Percentiles rank a stretch among this genome's conserved stretches.
These are phyloP conservation scores for Archips xylosteana DNA, from an alignment of 2,888 invertebrate genomes.

Conservation along the genomic window DNA sequence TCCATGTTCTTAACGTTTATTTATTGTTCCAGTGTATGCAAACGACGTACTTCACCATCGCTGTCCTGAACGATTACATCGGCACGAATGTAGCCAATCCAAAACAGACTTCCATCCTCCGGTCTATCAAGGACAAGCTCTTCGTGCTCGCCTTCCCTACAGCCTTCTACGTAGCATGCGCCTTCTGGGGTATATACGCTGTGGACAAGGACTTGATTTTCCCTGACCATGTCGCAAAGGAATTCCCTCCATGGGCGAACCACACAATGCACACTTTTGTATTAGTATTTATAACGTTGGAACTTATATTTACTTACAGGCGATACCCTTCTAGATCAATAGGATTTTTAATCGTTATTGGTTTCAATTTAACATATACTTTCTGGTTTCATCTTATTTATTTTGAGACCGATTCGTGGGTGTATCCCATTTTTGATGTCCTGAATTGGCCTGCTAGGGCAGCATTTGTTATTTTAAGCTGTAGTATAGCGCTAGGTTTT, in stretches of 20 bases:
- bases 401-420: constrained; percentile 30
- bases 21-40: constrained; percentile 30
- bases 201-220: constrained; percentile 35
- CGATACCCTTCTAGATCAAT: constrained; percentile 14
- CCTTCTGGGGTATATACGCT: constrained; percentile 41
- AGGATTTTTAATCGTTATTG: constrained; percentile 15
- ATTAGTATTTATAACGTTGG: constrained; percentile 19
- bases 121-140: constrained; percentile 28
- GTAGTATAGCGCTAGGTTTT: constrained; percentile 9
- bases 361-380: constrained; percentile 20
- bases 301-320: constrained; percentile 26
- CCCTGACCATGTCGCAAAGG: constrained; percentile 24
- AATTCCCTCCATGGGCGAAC: constrained; percentile 30
- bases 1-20: not conserved
- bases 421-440: constrained; percentile 32
- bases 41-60: constrained; percentile 30
- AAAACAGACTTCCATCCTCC: constrained; percentile 18
- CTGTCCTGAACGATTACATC: constrained; percentile 33
- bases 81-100: constrained; percentile 27
- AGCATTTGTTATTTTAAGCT: constrained; percentile 12
- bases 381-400: constrained; percentile 29
- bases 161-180: constrained; percentile 33
- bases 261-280: constrained; percentile 32
- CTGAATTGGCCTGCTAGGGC: constrained; percentile 24
- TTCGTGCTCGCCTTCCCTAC: constrained; percentile 30